Percentiles rank a stretch among this genome's conserved stretches.
These are phyloP conservation scores for Chinchilla lanigera DNA, from an alignment of 2,113 vertebrate species.

Conservation along the genomic window DNA sequence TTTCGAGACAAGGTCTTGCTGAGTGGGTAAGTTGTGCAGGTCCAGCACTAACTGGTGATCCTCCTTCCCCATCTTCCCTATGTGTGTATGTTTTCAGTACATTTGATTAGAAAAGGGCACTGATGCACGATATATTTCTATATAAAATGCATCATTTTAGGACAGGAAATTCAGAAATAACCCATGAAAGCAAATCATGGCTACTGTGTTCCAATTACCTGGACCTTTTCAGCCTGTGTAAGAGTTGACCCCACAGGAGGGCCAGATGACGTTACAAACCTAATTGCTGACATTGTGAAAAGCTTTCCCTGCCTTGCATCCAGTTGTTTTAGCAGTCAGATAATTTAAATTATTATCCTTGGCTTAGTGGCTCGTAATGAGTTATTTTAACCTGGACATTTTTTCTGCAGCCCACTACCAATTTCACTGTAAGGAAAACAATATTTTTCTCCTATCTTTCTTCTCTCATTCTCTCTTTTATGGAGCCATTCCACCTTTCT, in stretches of 20 bases:
- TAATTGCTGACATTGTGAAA: background rate
- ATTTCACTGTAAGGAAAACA: constrained; percentile 8
- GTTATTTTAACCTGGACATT: background rate
- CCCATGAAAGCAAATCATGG: background rate
- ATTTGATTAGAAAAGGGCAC: background rate
- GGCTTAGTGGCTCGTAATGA: background rate
- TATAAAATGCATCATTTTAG: background rate
- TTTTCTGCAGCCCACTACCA: background rate
- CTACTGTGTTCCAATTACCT: background rate
- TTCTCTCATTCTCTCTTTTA: background rate
- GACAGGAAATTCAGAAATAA: background rate
- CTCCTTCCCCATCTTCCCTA: background rate
- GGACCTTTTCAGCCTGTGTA: background rate
- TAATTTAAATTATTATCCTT: constrained; percentile 31
- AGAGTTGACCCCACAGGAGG: background rate
- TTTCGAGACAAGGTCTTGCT: background rate
- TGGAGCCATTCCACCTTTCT: background rate
- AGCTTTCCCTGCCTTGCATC: background rate
- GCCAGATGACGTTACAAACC: background rate
- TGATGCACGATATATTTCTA: background rate
- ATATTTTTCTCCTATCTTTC: background rate
- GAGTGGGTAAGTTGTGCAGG: background rate
- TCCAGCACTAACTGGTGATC: background rate
- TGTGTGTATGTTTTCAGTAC: background rate
- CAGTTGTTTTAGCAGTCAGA: background rate